Evolutionary conservation across 64 coral and sea anemone species (phyloP), one percentile per base, ranked within the genome.

Genomic region (Stichodactyla mertensii): DNA sequence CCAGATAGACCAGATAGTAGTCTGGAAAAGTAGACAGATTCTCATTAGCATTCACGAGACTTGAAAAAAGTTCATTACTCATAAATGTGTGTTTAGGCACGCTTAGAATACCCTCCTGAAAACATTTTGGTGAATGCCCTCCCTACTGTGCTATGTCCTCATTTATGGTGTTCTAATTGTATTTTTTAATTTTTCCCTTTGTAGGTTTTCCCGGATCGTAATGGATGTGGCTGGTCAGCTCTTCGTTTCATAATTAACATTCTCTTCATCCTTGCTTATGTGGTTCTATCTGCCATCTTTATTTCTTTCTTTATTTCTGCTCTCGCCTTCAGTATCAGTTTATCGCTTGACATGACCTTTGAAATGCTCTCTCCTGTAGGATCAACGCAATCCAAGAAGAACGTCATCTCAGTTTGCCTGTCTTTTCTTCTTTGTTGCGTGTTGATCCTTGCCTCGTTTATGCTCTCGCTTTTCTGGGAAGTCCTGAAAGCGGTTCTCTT

Each of bases 381-480:
- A 6, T 62, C 88, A 36, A 52, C 88, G 31, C 11, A 51, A 4
- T 80, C 56, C 79, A 51, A 31, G 19, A 64, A 70, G 79, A 90
- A 87, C 53, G 52, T 94, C 16, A 67, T 90, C 55, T 83, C 92
- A 2, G 81, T 86, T 28, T 83, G 85, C 23, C 31, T 94, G 77
- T 87, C 88, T 18, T 61, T 87, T 7, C 60, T 87, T 23, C 92
- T 94, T 24, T 90, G 77, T 18, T 87, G 78, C 54, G 78, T 83
- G 16, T 28, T 94, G 12, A 61, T 90, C 55, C 52, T 86, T 51
- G 88, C 87, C 0, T 83, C 51, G 0, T 54, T 90, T 0, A 71
- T 94, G 7, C 82, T 89, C 5, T 94, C 92, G 14, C 57, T 94
- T 19, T 90, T 93, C 52, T 89, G 88, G 88, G 88, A 93, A 52